Conservation (phyloP, 2,888 invertebrate genomes). For the Acholoe squamosa region DNA sequence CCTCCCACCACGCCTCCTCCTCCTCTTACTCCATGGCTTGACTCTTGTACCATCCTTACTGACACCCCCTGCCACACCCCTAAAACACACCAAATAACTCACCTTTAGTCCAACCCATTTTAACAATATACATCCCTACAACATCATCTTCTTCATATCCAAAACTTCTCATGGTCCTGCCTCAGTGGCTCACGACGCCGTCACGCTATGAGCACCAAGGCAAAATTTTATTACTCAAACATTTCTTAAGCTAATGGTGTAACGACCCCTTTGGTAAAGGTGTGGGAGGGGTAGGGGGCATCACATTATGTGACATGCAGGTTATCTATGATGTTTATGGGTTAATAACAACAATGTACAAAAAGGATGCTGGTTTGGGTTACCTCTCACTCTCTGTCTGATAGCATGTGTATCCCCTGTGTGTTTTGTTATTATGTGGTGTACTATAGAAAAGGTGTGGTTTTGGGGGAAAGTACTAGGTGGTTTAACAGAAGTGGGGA, state of each 20-base stretch:
- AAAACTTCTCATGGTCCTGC: neutral
- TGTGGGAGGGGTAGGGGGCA: neutral
- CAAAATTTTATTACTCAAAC: neutral
- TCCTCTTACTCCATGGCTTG: slow-evolving; percentile 10
- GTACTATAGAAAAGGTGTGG: no score
- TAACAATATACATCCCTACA: neutral
- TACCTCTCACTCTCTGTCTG: neutral
- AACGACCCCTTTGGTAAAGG: neutral
- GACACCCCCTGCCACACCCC: slow-evolving; percentile 34
- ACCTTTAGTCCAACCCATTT: neutral
- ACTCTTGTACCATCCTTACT: neutral
- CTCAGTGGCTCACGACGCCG: neutral
- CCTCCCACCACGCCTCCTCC: slow-evolving; percentile 12
- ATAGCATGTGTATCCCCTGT: no score
- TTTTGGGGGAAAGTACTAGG: no score
- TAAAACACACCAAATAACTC: neutral
- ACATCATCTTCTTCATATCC: neutral
- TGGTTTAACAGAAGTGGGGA: neutral
- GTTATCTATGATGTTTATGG: no score
- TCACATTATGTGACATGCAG: no score
- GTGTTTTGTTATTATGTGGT: neutral
- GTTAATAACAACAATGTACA: neutral
- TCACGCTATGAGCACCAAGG: neutral
- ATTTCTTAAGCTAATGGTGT: slow-evolving; percentile 22
- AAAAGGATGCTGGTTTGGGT: neutral